Percentiles rank a stretch among this genome's conserved stretches.
Conservation (phyloP, 2,888 invertebrate species). For the Macrophya alboannulata region DNA sequence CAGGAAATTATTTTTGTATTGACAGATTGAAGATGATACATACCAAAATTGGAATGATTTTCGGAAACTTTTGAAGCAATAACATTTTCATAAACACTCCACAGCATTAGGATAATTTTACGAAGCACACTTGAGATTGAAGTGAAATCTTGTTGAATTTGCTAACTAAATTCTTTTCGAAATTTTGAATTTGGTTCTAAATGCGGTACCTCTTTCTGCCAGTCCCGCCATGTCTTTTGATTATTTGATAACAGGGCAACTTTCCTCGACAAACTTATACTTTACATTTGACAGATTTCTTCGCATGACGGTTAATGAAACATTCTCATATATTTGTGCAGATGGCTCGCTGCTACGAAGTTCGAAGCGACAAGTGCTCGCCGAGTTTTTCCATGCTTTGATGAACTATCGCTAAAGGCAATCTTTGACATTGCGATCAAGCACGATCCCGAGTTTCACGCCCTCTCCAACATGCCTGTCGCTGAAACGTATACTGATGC, state of each 20-base stretch:
- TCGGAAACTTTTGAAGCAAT: too few species aligned
- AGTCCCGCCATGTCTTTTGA: too few species aligned
- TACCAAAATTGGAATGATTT: too few species aligned
- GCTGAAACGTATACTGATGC: conserved; percentile 39
- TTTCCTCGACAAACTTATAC: too few species aligned
- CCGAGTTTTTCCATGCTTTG: conserved; percentile 89
- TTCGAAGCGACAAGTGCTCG: conserved; percentile 86
- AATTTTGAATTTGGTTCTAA: too few species aligned
- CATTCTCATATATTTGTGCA: conserved; percentile 72
- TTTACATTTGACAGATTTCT: background rate
- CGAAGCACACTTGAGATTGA: too few species aligned
- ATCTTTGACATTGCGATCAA: conserved; percentile 84
- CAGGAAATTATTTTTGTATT: background rate
- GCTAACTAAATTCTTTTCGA: too few species aligned
- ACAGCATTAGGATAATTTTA: too few species aligned
- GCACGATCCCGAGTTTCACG: conserved; percentile 79
- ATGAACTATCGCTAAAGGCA: conserved; percentile 87
- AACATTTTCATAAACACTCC: too few species aligned
- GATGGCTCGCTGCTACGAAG: conserved; percentile 85
- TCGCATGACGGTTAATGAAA: background rate
- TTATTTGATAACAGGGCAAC: too few species aligned
- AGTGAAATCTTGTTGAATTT: too few species aligned
- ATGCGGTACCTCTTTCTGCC: too few species aligned
- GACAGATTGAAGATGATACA: background rate
- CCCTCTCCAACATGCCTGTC: conserved; percentile 75